Percentiles rank a stretch among this genome's conserved stretches.
Conservation (phyloP, 2,888 invertebrate species). For the Aphidoletes aphidimyza region DNA sequence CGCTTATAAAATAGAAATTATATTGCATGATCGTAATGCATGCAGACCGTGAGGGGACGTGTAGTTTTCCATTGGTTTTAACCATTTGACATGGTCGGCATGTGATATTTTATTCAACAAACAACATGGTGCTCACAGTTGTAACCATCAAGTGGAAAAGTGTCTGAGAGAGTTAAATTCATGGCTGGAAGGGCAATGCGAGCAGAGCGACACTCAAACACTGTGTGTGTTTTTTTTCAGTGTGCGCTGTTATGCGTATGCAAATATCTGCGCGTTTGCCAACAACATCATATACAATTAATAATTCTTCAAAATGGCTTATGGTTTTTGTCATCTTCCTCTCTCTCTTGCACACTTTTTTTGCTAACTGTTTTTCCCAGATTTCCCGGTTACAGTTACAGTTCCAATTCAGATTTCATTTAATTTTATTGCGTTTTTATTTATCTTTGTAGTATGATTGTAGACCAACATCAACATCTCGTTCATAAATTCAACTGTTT, state of each 20-base stretch:
- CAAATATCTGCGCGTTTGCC: background rate
- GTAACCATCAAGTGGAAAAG: background rate
- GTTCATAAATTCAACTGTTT: background rate
- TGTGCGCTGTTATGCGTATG: constrained; percentile 17
- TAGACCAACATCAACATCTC: background rate
- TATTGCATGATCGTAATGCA: constrained; percentile 23
- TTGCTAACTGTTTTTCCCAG: no score
- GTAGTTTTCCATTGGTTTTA: background rate
- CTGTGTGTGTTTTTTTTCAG: no score
- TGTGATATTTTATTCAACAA: background rate
- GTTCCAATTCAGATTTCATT: background rate
- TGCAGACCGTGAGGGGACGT: background rate
- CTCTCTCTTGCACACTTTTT: no score
- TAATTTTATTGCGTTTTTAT: background rate
- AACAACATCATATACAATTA: background rate
- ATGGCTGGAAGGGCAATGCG: background rate
- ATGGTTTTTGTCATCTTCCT: background rate
- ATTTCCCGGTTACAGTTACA: background rate
- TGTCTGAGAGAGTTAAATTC: background rate
- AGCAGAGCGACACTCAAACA: no score
- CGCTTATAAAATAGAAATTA: constrained; percentile 42
- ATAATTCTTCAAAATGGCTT: constrained; percentile 24
- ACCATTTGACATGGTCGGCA: background rate
- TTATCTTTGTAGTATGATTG: background rate
- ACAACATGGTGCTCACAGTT: background rate